A percentile compares a stretch with the other conserved stretches of the same genome.
Evolutionary conservation across 2,113 vertebrate species (phyloP).

Genomic region (Rhea pennata): DNA sequence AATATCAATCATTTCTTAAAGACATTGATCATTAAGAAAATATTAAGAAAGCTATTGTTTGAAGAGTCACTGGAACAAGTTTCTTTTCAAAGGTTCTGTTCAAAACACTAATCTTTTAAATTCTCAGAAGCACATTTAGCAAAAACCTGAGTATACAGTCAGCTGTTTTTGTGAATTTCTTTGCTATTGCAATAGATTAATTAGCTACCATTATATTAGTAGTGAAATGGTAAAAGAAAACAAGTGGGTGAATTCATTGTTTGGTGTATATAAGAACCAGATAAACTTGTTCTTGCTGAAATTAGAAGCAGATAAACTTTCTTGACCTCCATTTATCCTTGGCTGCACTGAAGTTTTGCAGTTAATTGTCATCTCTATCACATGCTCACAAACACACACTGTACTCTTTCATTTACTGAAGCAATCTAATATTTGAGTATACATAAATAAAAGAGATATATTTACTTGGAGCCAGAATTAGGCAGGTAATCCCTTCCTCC

Average conservation of each 20-base stretch:
- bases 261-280: neutral
- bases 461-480: neutral
- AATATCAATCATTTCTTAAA: neutral
- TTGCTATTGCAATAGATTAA: neutral
- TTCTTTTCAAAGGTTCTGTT: neutral
- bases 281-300: neutral
- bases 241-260: fast-evolving
- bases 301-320: neutral
- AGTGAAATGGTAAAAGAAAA: neutral
- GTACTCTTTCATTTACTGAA: neutral
- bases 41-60: neutral
- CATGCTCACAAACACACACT: neutral
- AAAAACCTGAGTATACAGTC: neutral
- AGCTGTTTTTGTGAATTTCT: neutral
- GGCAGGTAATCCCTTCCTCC: neutral
- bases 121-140: neutral
- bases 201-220: neutral
- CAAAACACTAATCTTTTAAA: neutral
- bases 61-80: neutral
- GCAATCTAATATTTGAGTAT: neutral
- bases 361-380: neutral
- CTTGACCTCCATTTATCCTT: neutral
- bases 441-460: neutral
- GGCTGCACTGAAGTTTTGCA: neutral
- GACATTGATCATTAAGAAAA: neutral